Conservation (phyloP, 2,113 vertebrate genomes). For the Microcebus lehilahytsara region DNA sequence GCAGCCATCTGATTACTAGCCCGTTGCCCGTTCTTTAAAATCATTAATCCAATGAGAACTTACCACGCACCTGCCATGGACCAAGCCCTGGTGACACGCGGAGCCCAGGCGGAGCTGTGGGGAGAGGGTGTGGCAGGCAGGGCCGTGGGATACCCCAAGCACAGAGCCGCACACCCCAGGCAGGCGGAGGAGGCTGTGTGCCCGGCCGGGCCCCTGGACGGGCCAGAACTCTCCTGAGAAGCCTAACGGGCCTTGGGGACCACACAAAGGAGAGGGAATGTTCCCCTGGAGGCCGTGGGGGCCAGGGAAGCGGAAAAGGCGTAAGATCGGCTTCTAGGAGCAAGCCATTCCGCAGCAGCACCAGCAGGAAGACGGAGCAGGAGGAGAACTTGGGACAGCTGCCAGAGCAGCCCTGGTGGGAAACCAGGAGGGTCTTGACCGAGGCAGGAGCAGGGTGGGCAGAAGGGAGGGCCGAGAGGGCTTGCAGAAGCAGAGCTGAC, state of each 20-base stretch:
- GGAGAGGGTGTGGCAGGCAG: neutral
- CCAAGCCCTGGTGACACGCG: rapidly evolving
- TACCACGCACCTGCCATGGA: rapidly evolving
- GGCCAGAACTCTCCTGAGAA: neutral
- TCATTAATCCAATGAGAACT: neutral
- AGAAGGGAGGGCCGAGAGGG: neutral
- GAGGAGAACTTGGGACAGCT: neutral
- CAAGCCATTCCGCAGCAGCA: neutral
- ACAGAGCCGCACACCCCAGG: neutral
- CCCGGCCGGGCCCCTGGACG: neutral
- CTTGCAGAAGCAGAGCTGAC: rapidly evolving
- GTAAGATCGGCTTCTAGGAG: neutral
- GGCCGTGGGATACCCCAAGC: neutral
- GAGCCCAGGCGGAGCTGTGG: neutral
- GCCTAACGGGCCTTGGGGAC: neutral
- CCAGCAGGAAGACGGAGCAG: neutral
- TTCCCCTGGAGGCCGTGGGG: neutral
- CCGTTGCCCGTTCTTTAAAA: neutral
- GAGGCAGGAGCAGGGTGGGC: neutral
- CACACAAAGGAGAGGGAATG: neutral
- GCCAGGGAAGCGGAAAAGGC: neutral
- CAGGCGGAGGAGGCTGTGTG: neutral
- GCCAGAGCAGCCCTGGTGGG: neutral
- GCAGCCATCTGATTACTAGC: neutral
- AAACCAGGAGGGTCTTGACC: neutral